Evolutionary conservation across 2,113 vertebrate genomes (phyloP), one percentile per base, ranked within the genome.

Genomic region (Zosterops pallidus): DNA sequence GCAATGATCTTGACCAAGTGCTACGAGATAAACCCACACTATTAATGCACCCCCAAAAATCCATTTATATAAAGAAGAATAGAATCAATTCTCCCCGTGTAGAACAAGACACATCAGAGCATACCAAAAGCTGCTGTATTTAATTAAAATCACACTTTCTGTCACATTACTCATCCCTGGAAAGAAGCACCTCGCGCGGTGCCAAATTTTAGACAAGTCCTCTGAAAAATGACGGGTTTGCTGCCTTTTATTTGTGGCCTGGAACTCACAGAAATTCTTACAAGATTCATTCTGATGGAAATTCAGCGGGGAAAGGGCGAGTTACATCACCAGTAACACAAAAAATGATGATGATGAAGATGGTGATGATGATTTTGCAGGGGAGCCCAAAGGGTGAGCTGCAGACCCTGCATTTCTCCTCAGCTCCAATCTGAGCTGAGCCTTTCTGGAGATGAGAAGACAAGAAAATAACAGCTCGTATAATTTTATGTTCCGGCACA

Each of bases 151-250:
- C 92, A 41, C 47, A 67, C 88, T 74, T 81, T 75, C 76, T 56
- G 71, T 80, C 92, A 35, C 85, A 64, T 96, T 86, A 83, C 94
- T 96, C 95, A 96, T 96, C 83, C 56, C 94, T 97, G 94, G 92
- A 81, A 96, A 96, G 93, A 18, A 75, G 81, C 39, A 9, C 69
- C 86, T 91, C 81, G 8, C 0, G 5, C 28, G 6, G 74, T 19
- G 93, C 94, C 94, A 94, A 19, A 92, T 83, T 87, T 87, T 8
- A 89, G 84, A 91, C 70, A 46, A 0, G 1, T 59, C 86, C 79
- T 12, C 90, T 72, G 87, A 92, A 95, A 93, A 94, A 96, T 56
- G 14, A 70, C 6, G 3, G 64, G 83, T 88, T 92, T 64, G 82
- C 23, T 21, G 31, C 6, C 90, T 86, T 74, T 93, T 37, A 56